Base-by-base conservation (phyloP, 2,113 vertebrate genomes). In the Lycocorax pyrrhopterus region DNA sequence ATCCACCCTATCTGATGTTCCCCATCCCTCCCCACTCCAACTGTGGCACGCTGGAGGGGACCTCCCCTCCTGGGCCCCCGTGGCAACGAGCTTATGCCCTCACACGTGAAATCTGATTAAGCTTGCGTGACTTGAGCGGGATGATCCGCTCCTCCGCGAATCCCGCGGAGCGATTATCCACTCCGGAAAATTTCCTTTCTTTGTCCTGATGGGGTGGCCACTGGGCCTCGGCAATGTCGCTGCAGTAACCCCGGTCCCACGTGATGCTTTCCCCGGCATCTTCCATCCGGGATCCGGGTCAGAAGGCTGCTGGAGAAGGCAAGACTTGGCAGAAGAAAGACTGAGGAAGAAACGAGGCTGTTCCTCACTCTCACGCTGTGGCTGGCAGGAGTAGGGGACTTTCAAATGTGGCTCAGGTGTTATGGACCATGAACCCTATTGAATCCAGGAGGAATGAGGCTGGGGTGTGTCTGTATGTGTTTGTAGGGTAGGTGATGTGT, bases 71-170 rank as follows among this genome's bases (percentile, higher is more conserved):
- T 47, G 72, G 72, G 63, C 60, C 69, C 46, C 68, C 0, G 0
- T 59, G 83, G 62, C 87, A 94, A 83, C 19, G 0, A 94, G 81
- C 93, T 87, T 51, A 64, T 33, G 82, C 49, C 95, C 55, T 89
- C 53, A 32, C 21, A 47, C n/a, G 5, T 95, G 87, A 76, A 85
- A 92, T 95, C 78, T 95, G 87, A 91, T 96, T 93, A 93, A 0
- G 75, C 46, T 64, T 88, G 87, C 52, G 71, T 93, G 92, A 82
- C 88, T 84, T 85, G 93, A 94, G 91, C 32, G 0, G 94, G 95
- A 96, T 95, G 95, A 97, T 87, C 94, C 2, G 5, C 29, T 76
- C 81, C 75, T 84, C 74, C 9, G 52, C 0, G 53, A 15, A 86
- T 87, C 94, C 63, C 4, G 5, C 71, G 16, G 66, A 77, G 63